Conservation (phyloP, 1,140 invertebrate genomes). For the Drosophila ananassae region DNA sequence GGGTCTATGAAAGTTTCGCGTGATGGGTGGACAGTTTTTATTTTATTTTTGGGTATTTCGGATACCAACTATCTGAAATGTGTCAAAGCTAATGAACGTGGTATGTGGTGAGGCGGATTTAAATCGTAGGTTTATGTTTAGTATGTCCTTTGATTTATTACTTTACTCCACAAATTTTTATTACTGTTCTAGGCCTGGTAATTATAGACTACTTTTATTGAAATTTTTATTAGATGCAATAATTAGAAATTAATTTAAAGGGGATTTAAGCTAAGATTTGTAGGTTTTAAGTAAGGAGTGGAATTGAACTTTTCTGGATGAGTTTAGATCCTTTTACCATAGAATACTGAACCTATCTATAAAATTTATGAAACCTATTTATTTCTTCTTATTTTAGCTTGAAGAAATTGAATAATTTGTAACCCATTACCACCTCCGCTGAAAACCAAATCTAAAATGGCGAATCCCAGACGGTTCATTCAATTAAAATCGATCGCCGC, state of each 20-base stretch:
- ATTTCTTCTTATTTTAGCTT: not conserved
- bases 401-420: not conserved
- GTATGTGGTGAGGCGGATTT: conserved; percentile 13
- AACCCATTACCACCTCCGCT: conserved; percentile 28
- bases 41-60: not conserved
- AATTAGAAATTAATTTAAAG: not conserved
- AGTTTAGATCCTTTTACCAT: too few species aligned
- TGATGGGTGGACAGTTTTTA: conserved; percentile 24
- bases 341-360: too few species aligned
- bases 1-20: conserved; percentile 27
- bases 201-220: not conserved
- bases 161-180: not conserved
- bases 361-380: too few species aligned
- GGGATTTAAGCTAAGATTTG: too few species aligned
- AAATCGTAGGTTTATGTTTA: conserved; percentile 27
- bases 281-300: too few species aligned
- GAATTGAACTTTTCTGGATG: too few species aligned
- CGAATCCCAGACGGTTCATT: conserved; percentile 54
- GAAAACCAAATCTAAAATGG: conserved; percentile 67
- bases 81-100: conserved; percentile 41
- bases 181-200: not conserved
- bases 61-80: conserved; percentile 35
- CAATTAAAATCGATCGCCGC: conserved; percentile 37
- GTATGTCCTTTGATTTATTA: conserved; percentile 22
- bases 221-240: not conserved